Evolutionary conservation across 2,113 vertebrate genomes (phyloP), one percentile per base, ranked within the genome.

Genomic region (Toxostoma redivivum): DNA sequence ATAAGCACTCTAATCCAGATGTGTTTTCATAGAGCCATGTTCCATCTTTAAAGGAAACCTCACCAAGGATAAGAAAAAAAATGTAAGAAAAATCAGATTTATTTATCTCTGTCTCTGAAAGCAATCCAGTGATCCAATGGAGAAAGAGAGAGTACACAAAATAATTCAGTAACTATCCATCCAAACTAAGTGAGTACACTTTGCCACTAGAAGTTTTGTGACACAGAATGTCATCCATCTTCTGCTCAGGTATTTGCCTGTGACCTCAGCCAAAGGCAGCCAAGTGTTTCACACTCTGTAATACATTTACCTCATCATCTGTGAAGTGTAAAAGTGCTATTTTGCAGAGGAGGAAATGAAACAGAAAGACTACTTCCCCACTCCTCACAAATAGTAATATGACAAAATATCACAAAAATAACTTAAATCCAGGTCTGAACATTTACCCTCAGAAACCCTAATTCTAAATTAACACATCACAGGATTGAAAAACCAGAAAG

Each of bases 211-310:
- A 86, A 28, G 4, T 37, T 66, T 27, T 65, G 28, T 73, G 66
- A 57, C 40, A 88, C 8, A 79, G 61, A 79, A 37, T 3, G 1
- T 22, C 40, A 54, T 28, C 35, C 1, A 0, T 57, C 28, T 87
- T 30, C 50, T 92, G 40, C 35, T 70, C 67, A 83, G 71, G 44
- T 77, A 40, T 76, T 90, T 82, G 42, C 10, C 57, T 70, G 54
- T 73, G 66, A 86, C 70, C 90, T 90, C 80, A 56, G 30, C 23
- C 33, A 79, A 88, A 85, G 31, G 58, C 81, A 92, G 58, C 21
- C 27, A 76, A 92, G 38, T 62, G 56, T 70, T 90, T 92, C 62
- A 65, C 38, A 47, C 22, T 47, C 51, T 37, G 27, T n/a, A 73
- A 67, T 65, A 45, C 17, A n/a, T 88, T 76, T 95, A 42, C 38